Conservation (phyloP, 1,140 invertebrate species). For the Thaumetopoea pityocampa region DNA sequence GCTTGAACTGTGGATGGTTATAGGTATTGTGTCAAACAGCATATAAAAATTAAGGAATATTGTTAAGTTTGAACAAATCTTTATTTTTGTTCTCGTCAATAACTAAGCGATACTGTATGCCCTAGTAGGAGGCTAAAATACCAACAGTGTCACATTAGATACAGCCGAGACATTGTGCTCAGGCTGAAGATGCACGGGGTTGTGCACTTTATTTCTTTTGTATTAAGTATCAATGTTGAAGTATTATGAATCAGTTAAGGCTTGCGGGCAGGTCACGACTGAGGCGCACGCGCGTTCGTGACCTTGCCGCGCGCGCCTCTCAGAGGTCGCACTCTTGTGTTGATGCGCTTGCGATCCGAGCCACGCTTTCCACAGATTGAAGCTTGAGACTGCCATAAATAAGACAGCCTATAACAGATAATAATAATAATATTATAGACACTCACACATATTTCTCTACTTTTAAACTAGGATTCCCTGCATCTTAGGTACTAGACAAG, state of each 20-base stretch:
- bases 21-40: no score
- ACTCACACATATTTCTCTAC: no score
- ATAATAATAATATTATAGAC: no score
- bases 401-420: slow-evolving; percentile 7
- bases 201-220: slow-evolving; percentile 41
- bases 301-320: slow-evolving; percentile 63
- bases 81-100: slow-evolving; percentile 29
- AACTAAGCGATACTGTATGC: slow-evolving; percentile 32
- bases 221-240: slow-evolving; percentile 37
- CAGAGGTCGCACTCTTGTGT: slow-evolving; percentile 63
- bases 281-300: slow-evolving; percentile 67
- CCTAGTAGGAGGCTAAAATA: slow-evolving; percentile 31
- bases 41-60: no score
- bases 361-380: slow-evolving; percentile 31
- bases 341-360: slow-evolving; percentile 47
- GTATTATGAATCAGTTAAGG: slow-evolving; percentile 22
- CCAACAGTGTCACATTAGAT: slow-evolving; percentile 31
- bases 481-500: no score
- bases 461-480: no score
- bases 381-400: no score
- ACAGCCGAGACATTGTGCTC: slow-evolving; percentile 28
- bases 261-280: slow-evolving; percentile 63
- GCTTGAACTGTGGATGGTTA: no score
- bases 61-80: slow-evolving; percentile 3
- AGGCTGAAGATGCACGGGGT: slow-evolving; percentile 32